Percentiles rank a stretch among this genome's conserved stretches.
Conservation (phyloP, 2,113 vertebrate genomes). For the Neomonachus schauinslandi region DNA sequence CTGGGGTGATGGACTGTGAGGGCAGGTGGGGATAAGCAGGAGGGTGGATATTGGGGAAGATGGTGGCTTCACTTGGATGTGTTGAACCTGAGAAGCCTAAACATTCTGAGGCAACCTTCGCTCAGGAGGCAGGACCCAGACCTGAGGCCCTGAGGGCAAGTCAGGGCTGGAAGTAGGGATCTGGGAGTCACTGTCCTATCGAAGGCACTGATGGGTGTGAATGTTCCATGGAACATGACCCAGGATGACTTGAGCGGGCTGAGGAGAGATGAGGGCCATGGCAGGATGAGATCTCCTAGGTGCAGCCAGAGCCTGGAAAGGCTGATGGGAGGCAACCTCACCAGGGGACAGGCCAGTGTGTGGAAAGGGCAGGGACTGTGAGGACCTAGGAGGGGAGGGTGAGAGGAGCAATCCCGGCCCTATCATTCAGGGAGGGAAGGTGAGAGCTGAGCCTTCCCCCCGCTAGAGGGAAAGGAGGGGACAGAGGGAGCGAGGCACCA, state of each 20-base stretch:
- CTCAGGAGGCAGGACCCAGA: neutral
- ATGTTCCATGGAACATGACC: neutral
- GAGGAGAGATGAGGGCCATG: neutral
- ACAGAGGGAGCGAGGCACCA: rapidly evolving
- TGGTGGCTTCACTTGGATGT: too few species aligned
- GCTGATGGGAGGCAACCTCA: neutral
- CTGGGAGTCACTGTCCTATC: neutral
- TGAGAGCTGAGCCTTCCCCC: neutral
- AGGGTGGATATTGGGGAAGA: neutral
- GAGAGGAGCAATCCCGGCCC: neutral
- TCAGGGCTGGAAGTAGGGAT: neutral
- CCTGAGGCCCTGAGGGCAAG: neutral
- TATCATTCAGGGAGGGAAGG: neutral
- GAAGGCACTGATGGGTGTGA: neutral
- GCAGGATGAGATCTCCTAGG: neutral
- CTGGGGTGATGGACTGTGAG: neutral
- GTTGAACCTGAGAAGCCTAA: neutral
- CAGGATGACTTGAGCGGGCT: neutral
- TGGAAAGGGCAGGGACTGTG: neutral
- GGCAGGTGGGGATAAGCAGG: neutral
- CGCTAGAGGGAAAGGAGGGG: neutral
- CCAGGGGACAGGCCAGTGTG: neutral
- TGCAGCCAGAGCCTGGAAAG: neutral
- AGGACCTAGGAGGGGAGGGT: neutral
- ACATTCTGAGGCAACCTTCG: neutral